Evolutionary conservation across 2,797 vertebrate species (phyloP), one percentile per base, ranked within the genome.

Genomic region (Rhadinocentrus ornatus): DNA sequence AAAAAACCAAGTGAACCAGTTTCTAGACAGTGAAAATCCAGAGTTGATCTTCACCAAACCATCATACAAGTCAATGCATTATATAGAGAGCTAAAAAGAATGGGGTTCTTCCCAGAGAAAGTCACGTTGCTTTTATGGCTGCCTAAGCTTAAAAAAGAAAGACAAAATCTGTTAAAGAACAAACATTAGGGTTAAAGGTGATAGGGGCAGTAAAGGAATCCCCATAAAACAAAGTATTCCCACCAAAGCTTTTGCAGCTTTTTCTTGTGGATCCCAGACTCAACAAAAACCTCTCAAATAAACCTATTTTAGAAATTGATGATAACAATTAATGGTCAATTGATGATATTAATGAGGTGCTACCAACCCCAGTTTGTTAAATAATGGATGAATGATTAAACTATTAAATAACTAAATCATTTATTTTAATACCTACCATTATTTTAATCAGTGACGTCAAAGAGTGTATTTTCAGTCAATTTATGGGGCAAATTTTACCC

Each of bases 91-190:
- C 73, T 31, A 82, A 77, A 86, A 48, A 83, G 58, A 61, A 57
- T 60, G 50, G 61, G 66, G 70, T 77, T 53, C 62, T 62, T 70
- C 71, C 65, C 55, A 32, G 10, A 82, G 76, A 72, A 87, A 86
- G 81, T 80, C 58, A 60, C 75, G 72, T 55, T 39, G 73, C 44
- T 79, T 89, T 89, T 89, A 86, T 73, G 62, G 80, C 44, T 1
- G 53, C 54, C 70, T 86, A 55, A 67, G 77, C 31, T 41, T 35
- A 53, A 24, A 69, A 60, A 69, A 34, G 44, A 12, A 32, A 52
- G 48, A 90, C 87, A 88, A 87, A 79, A 82, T 80, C 70, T 20
- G 70, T 58, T 61, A 81, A 71, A 66, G 70, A 78, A 69, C 80
- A 62, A 62, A 0, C 69, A 75, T 82, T 29, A 39, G 73, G 77